Percentiles rank a stretch among this genome's conserved stretches.
Conservation (phyloP, 2,113 vertebrate genomes). For the Petaurus breviceps region DNA sequence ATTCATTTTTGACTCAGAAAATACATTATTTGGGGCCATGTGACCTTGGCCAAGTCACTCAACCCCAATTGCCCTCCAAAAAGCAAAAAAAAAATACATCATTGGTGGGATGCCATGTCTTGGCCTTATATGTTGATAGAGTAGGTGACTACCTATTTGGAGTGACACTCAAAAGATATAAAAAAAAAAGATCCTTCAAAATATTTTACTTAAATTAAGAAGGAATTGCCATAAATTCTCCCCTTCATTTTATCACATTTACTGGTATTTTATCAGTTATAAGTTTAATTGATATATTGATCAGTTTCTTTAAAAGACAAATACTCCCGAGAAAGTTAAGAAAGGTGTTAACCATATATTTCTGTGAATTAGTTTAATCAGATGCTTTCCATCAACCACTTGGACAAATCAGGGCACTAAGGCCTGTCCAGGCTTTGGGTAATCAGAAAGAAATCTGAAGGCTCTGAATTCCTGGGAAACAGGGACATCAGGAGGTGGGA, state of each 20-base stretch:
- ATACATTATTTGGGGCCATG: neutral
- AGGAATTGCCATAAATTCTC: neutral
- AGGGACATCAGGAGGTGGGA: neutral
- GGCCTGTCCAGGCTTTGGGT: neutral
- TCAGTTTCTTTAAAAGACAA: neutral
- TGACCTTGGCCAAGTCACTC: no score
- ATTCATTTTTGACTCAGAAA: neutral
- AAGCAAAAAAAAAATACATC: neutral
- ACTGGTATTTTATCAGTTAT: neutral
- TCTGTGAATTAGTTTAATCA: neutral
- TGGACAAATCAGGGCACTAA: neutral
- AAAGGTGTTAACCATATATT: neutral
- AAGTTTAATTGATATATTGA: neutral
- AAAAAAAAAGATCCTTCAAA: neutral
- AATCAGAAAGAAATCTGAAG: neutral
- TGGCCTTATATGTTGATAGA: conserved; percentile 7
- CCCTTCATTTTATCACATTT: neutral
- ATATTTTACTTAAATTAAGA: neutral
- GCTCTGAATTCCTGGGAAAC: neutral
- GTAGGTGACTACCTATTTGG: neutral
- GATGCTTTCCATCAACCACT: neutral
- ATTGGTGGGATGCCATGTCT: neutral
- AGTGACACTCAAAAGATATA: neutral
- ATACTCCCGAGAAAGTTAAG: neutral
- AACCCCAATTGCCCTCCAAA: no score